Evolutionary conservation across 2,888 invertebrate species (phyloP).

Genomic region (Plebejus argus): DNA sequence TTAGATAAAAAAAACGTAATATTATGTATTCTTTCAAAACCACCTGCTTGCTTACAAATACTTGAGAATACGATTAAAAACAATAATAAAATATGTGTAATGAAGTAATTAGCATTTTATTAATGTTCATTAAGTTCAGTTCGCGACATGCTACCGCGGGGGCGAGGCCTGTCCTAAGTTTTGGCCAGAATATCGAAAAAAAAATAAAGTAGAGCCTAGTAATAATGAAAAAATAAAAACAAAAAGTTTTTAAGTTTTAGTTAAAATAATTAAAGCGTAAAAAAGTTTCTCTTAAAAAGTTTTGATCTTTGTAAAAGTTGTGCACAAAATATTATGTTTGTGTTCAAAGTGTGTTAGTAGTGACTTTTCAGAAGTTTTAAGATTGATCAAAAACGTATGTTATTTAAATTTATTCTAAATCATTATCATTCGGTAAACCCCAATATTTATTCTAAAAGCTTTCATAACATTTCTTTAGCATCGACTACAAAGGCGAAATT

Average conservation of each 20-base stretch:
- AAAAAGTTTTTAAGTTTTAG: too few relatives aligned
- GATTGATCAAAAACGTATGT: neutral
- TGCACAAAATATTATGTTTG: too few relatives aligned
- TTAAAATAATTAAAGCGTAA: too few relatives aligned
- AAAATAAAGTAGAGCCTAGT: neutral
- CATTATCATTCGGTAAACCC: too few relatives aligned
- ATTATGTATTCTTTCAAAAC: too few relatives aligned
- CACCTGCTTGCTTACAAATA: too few relatives aligned
- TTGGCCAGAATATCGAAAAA: neutral
- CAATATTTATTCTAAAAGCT: neutral
- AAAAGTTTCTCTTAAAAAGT: too few relatives aligned
- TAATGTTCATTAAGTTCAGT: conserved; percentile 13
- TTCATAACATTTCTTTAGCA: neutral
- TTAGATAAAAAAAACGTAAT: neutral
- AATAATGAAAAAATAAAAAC: neutral
- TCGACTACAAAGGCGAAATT: neutral
- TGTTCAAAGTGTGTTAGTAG: neutral
- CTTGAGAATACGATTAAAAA: neutral
- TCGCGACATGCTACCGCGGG: neutral
- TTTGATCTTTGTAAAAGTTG: too few relatives aligned
- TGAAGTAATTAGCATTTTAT: conserved; percentile 12
- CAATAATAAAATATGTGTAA: neutral
- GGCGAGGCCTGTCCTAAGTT: conserved; percentile 10
- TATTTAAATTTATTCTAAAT: neutral
- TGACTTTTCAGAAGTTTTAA: neutral